Conservation (phyloP, 2,113 vertebrate species). For the Eublepharis macularius region DNA sequence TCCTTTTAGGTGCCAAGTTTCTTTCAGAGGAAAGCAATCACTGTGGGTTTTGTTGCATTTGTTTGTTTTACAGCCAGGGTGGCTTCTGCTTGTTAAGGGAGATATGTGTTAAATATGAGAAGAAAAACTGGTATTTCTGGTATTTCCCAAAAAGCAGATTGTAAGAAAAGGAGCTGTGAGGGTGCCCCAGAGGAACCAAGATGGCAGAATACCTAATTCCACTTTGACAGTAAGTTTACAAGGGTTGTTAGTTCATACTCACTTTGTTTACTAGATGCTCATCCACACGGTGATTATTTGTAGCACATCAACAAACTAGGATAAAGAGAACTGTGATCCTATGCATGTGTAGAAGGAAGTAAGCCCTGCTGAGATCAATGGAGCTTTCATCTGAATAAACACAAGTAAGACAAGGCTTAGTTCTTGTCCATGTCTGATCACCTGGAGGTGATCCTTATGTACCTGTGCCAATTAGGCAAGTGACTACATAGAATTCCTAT, state of each 20-base stretch:
- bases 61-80: not conserved
- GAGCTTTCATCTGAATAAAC: too few relatives aligned
- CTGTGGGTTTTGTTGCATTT: not conserved
- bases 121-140: too few relatives aligned
- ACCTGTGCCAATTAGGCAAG: not conserved
- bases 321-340: too few relatives aligned
- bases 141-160: too few relatives aligned
- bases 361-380: not conserved
- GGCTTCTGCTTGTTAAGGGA: not conserved
- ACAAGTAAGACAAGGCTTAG: too few relatives aligned
- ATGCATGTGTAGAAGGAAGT: too few relatives aligned
- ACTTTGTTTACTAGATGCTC: too few relatives aligned
- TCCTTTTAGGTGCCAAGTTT: too few relatives aligned
- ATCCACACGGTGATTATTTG: too few relatives aligned
- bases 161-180: not conserved
- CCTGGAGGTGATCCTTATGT: not conserved
- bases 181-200: not conserved
- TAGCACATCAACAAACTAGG: too few relatives aligned
- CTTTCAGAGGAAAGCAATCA: not conserved
- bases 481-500: not conserved
- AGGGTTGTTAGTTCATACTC: not conserved
- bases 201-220: not conserved
- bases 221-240: not conserved
- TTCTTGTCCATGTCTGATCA: not conserved
- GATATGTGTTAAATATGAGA: not conserved